Evolutionary conservation across 2,888 invertebrate genomes (phyloP), one percentile per base, ranked within the genome.

Genomic region (Parnassius orleans): DNA sequence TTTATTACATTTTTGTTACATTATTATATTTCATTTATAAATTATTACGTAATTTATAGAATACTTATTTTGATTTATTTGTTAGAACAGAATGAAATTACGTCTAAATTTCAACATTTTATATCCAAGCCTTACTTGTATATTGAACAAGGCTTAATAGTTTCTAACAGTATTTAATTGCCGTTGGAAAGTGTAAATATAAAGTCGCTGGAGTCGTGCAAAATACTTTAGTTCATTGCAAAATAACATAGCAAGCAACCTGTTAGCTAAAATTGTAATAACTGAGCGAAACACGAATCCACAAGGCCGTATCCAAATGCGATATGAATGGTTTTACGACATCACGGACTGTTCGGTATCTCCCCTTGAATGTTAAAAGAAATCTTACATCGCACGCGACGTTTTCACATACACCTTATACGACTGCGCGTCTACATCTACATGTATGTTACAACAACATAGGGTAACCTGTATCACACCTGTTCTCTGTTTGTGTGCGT

Each of bases 301-400:
- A 63, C 69, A 68, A 71, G 72, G 74, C 72, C 71, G 65, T 66
- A 69, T 71, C 72, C 69, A 67, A 70, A 70, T 70, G 65, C 66
- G 64, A 68, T 69, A 64, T 68, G 64, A 63, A 68, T 65, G 67
- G 63, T 64, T 74, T 70, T 71, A 69, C 72, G 66, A 69, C 70
- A 73, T 69, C 71, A 58, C 55, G 68, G 66, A 65, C 68, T 57
- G 59, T 66, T 61, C 57, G 70, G 74, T 79, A 74, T 85, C 80
- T 87, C 86, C 84, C 81, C 83, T 84, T 86, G 85, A 84, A 82
- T 81, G 87, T 76, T 79, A 80, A 84, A 90, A 89, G 90, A 90
- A 90, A 88, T 87, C 88, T 84, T 71, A 67, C 66, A 72, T 44
- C 75, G 78, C 89, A 90, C 88, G 89, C 89, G 80, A 86, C 77